These are phyloP conservation scores for Metallyticus violacea DNA, from an alignment of 2,888 invertebrate genomes.

Conservation along the genomic window DNA sequence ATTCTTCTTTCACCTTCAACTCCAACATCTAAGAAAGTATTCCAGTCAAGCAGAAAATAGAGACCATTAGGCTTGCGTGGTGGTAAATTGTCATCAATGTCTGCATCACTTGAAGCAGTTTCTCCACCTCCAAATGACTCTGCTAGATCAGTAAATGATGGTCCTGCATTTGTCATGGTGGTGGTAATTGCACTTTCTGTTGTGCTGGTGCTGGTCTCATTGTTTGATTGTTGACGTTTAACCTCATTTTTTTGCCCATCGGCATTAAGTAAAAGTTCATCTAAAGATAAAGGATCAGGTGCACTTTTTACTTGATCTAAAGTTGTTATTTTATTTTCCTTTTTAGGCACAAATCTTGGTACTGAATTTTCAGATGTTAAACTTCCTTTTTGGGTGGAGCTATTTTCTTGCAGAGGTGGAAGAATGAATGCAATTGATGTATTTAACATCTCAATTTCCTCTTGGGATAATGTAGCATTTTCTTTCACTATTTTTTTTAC, in stretches of 20 bases:
- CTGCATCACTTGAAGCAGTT: constrained; percentile 47
- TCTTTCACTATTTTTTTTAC: constrained; percentile 48
- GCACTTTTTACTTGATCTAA: constrained; percentile 41
- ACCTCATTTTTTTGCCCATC: constrained; percentile 50
- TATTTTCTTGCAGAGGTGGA: not conserved
- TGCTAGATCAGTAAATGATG: constrained; percentile 65
- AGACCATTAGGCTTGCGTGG: constrained; percentile 72
- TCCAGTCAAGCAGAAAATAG: constrained; percentile 84
- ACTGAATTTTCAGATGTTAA: not conserved
- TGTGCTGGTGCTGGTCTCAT: constrained; percentile 17
- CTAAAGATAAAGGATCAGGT: constrained; percentile 47
- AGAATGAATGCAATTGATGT: constrained; percentile 16
- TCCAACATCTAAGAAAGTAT: constrained; percentile 80
- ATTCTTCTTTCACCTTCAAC: constrained; percentile 64
- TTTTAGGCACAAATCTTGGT: constrained; percentile 34
- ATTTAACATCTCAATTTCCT: constrained; percentile 45
- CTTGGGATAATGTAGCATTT: constrained; percentile 47
- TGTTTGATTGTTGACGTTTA: constrained; percentile 49
- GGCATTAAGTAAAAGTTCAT: constrained; percentile 43
- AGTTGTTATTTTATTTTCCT: constrained; percentile 36
- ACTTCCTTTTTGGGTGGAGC: not conserved
- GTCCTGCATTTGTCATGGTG: constrained; percentile 36
- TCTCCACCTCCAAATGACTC: constrained; percentile 71
- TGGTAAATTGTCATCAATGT: constrained; percentile 19
- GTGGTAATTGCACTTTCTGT: constrained; percentile 18